Base-by-base conservation (phyloP, 2,888 invertebrate genomes). In the Stenoptilia bipunctidactyla region DNA sequence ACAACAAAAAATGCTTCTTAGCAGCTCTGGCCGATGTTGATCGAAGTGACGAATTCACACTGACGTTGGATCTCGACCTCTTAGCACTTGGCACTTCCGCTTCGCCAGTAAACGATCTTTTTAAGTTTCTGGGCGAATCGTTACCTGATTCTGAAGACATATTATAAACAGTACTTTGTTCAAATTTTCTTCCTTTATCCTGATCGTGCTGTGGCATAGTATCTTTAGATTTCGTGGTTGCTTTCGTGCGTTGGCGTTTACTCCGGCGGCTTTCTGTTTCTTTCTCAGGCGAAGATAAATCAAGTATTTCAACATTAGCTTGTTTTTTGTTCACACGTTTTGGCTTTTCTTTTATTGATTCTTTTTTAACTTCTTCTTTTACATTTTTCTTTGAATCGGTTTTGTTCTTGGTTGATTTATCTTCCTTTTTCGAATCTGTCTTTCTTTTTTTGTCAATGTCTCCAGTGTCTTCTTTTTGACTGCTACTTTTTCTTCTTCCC, bases 141-240 rank as follows among this genome's bases (percentile, higher is more conserved):
- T 43, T 27, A 41, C 61, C 57, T 0, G 72, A 68, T 12, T 58
- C 66, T 1, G 66, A 58, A 0, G 74, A 74, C 9, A 61, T 20
- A 45, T 61, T 65, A 39, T 75, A 76, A 0, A 76, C 65, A 1
- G 60, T 53, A 47, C 79, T 80, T 34, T 67, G 56, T 37, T 77
- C 72, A 13, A 9, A 12, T 30, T 55, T 42, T 2, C 39, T 36
- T 13, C 37, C 25, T 15, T 47, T 36, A 10, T 40, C 42, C 38
- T 36, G 42, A 6, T 38, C 43, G 1, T 15, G 15, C 8, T 41
- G 39, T 38, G 47, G 47, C 5, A 9, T 37, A 10, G 15, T 38
- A 6, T 35, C 36, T 38, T 9, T 39, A 34, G 25, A 14, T 10
- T 15, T 46, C 8, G 53, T 34, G 49, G 52, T 43, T 53, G 53